Base-by-base conservation (phyloP, 1,140 invertebrate genomes). In the Drosophila athabasca region DNA sequence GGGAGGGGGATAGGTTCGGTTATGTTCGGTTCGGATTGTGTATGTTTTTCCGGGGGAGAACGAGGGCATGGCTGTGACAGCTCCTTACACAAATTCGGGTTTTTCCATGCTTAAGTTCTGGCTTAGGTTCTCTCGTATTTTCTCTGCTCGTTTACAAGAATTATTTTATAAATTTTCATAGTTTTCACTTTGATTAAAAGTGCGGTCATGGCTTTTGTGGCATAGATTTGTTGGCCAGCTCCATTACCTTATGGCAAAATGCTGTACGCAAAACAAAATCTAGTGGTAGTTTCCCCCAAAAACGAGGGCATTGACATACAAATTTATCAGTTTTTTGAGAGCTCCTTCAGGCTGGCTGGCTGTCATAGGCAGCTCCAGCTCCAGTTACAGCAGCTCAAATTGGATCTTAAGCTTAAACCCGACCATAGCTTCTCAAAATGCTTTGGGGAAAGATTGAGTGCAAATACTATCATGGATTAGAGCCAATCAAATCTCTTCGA, bases 121-220 rank as follows among this genome's bases (percentile, higher is more conserved):
- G 39, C 45, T 60, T 53, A 68, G 60, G 6, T 19, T 19, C 17
- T 19, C 17, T 57, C 62, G 62, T 58, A 31, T 45, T 43, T 22
- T 8, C 55, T 44, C 48, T 35, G 17, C 43, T 79, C 53, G 74
- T 61, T 81, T 81, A 60, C 62, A 48, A 79, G 74, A 88, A 75
- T 82, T 75, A 88, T 88, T 87, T 88, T 81, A 76, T 76, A 88
- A 82, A 87, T 88, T 78, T 88, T 82, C 82, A 87, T 87, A 87
- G 83, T 87, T 87, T 88, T 79, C 78, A 82, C 75, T 87, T 87
- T 87, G 84, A 87, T 87, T 87, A 87, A 87, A 87, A 87, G 82
- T 79, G 82, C 70, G 82, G 82, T 87, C 82, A 76, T 82, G 83
- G 74, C 78, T 82, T 87, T 66, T 85, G 82, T 62, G 81, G 81